Base-by-base conservation (phyloP, 2,888 invertebrate genomes). In the Dicyrtomina minuta region DNA sequence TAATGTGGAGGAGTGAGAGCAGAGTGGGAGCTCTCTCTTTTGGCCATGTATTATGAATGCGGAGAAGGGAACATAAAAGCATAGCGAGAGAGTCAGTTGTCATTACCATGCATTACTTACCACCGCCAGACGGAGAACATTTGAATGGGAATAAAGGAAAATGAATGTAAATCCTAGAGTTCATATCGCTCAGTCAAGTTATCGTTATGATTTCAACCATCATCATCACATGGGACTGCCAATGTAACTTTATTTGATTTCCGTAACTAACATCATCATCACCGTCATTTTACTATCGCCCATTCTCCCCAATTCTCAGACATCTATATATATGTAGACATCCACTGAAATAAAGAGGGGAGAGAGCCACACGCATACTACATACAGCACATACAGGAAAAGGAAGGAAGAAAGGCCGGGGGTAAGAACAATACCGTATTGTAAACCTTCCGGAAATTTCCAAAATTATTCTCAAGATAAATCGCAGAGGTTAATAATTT, bases 91-190 rank as follows among this genome's bases (percentile, higher is more conserved):
- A 43, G 17, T 17, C 22, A 22, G 51, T 26, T 5, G 43, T 33
- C 56, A 26, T 60, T 60, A 22, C 15, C 43, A 12, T 60, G 41
- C 59, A 60, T 60, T 60, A 60, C 20, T 59, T 24, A 56, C 24
- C 20, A 33, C 26, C 56, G 15, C 24, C 33, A 24, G 24, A 33
- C 56, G 15, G 51, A 22, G 51, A 17, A 12, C 17, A 10, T 17
- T 26, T 15, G 33, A 27, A 26, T 56, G n/a, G 5, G 39, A 5
- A 33, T 17, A 58, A 58, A 27, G 17, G 10, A 20, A 20, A 51
- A 17, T 51, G 12, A 10, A 51, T 17, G 20, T 4, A 17, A 17
- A 51, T 51, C 22, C 20, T 51, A n/a, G 8, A 20, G 10, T n/a
- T 17, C 51, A 6, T 46, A 22, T 22, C 33, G 33, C 33, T 33